Base-by-base conservation (phyloP, 1,140 invertebrate genomes). In the Muscidifurax raptorellus region DNA sequence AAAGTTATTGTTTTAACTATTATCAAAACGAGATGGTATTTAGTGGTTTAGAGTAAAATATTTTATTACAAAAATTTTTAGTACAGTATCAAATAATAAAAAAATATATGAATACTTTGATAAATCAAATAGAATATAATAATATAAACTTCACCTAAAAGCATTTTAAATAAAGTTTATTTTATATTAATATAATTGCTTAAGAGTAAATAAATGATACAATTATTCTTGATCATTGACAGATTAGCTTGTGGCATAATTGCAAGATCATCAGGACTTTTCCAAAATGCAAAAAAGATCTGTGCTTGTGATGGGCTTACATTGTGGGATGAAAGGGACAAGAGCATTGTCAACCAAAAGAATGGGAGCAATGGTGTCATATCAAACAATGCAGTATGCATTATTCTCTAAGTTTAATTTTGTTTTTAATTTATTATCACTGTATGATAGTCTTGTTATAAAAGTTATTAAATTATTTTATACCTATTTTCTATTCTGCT, bases 171-270 rank as follows among this genome's bases (percentile, higher is more conserved):
- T 47, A 47, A 59, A 59, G 22, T 13, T 69, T n/a, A 69, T 69
- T 69, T n/a, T 69, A 28, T 10, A 69, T n/a, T 28, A 69, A 9
- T 40, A 40, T 40, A 74, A 32, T 74, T 74, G 71, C 18, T 15
- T 74, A 22, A 74, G n/a, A 10, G 25, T 27, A 76, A 40, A 12
- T 74, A 13, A 30, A 28, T 30, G 30, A 71, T 71, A 30, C 12
- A 30, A 28, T 28, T n/a, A 71, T 28, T 28, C 10, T 71, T 71
- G 15, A 22, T 27, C 18, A 40, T 85, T 75, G 80, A 52, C 86
- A 95, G 95, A 89, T 86, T 96, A 32, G 94, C 94, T n/a, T 96
- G 95, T 91, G 95, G 95, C 6, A 95, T 96, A 76, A 95, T 96
- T 82, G 95, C 95, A 32, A 92, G 95, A 86, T 95, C 95, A 69